Conservation (phyloP, 2,797 vertebrate species). For the Thalassophryne amazonica region DNA sequence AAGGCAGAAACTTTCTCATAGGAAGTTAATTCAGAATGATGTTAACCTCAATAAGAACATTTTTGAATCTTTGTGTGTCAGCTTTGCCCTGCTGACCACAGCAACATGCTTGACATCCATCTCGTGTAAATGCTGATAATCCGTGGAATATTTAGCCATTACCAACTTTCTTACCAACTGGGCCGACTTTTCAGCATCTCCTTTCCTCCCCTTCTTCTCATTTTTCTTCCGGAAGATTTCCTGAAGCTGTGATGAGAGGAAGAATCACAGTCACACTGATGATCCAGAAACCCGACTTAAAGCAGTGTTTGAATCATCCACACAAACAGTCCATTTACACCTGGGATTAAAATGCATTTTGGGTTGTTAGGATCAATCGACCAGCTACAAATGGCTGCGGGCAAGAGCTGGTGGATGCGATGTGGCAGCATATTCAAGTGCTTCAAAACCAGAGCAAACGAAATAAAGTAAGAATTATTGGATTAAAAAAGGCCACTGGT, state of each 20-base stretch:
- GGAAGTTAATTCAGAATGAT: background rate
- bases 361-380: too few species aligned
- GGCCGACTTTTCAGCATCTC: conserved; percentile 91
- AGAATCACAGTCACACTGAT: conserved; percentile 2
- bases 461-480: too few species aligned
- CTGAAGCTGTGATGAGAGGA: conserved; percentile 81
- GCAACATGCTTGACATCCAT: background rate
- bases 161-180: conserved; percentile 85
- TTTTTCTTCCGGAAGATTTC: conserved; percentile 99
- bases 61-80: background rate
- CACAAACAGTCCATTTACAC: conserved; percentile 5
- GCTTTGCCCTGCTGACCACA: conserved; percentile 2
- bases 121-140: background rate
- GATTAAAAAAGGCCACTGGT: too few species aligned
- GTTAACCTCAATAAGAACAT: background rate
- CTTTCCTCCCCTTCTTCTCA: conserved; percentile 90
- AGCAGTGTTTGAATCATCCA: conserved; percentile 8
- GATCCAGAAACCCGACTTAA: conserved; percentile 14
- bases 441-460: too few species aligned
- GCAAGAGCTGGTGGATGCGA: too few species aligned
- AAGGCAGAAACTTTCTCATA: background rate
- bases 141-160: background rate
- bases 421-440: too few species aligned
- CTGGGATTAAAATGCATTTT: too few species aligned
- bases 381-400: too few species aligned